These are phyloP conservation scores for Xanthia icteritia DNA, from an alignment of 2,888 invertebrate species.

Conservation along the genomic window DNA sequence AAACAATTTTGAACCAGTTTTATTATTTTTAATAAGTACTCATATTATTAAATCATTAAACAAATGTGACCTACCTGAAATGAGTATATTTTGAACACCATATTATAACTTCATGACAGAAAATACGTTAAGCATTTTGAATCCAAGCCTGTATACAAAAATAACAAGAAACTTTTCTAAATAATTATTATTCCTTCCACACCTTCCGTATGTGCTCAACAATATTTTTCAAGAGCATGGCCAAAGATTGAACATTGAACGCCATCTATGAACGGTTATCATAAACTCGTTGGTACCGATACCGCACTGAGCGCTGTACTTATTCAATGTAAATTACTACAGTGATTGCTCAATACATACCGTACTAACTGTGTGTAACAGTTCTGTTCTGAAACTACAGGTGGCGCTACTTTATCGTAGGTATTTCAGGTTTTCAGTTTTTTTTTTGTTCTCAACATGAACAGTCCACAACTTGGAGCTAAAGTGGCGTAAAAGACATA, in stretches of 20 bases:
- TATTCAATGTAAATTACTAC: slow-evolving; percentile 10
- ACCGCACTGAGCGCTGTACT: slow-evolving; percentile 19
- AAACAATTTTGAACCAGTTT: background rate
- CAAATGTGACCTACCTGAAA: background rate
- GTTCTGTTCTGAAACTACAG: slow-evolving; percentile 29
- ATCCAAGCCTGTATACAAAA: background rate
- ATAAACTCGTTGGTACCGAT: slow-evolving; percentile 1
- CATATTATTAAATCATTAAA: background rate
- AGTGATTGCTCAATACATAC: slow-evolving; percentile 10
- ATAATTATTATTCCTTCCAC: background rate
- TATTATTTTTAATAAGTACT: background rate
- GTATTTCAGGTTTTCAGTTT: background rate
- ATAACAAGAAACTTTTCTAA: background rate
- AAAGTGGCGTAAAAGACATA: background rate
- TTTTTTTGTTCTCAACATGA: too few relatives aligned
- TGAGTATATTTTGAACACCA: background rate
- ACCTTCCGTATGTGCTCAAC: background rate
- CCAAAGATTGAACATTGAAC: background rate
- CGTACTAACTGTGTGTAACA: background rate
- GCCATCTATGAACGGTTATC: slow-evolving; percentile 40
- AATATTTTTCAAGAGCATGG: slow-evolving; percentile 2
- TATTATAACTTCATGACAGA: background rate
- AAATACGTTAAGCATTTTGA: background rate
- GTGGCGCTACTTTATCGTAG: slow-evolving; percentile 40
- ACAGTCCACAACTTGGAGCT: background rate